A percentile compares a stretch with the other conserved stretches of the same genome.
Evolutionary conservation across 1,140 invertebrate genomes (phyloP).

Genomic region (Drosophila gunungcola): DNA sequence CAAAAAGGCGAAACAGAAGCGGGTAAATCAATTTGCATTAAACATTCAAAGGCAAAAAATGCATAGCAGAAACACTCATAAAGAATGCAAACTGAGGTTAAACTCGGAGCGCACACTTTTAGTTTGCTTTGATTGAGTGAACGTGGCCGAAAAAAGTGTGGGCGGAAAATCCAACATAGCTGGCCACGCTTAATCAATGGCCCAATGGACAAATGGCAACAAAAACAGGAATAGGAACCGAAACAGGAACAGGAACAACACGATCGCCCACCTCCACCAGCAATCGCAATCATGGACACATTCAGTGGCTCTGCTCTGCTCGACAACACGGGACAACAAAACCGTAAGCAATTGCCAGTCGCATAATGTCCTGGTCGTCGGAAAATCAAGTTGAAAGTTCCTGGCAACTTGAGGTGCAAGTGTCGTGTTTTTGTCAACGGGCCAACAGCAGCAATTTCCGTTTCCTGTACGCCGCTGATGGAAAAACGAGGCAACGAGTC

Average conservation of each 20-base stretch:
- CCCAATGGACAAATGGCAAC: constrained; percentile 66
- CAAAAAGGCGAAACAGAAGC: constrained; percentile 21
- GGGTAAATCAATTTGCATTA: constrained; percentile 70
- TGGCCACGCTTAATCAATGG: constrained; percentile 79
- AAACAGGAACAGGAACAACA: constrained; percentile 27
- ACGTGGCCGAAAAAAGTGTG: constrained; percentile 18
- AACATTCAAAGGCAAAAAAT: constrained; percentile 46
- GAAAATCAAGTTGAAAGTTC: constrained; percentile 80
- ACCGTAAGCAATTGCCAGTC: constrained; percentile 73
- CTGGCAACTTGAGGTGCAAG: constrained; percentile 79
- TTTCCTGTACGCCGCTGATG: constrained; percentile 76
- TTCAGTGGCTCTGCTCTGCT: constrained; percentile 45
- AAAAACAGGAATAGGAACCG: constrained; percentile 1
- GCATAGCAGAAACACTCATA: constrained; percentile 40
- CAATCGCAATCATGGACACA: constrained; percentile 70
- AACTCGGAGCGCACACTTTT: constrained; percentile 58
- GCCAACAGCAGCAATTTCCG: constrained; percentile 81
- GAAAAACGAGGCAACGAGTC: constrained; percentile 56
- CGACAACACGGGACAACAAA: constrained; percentile 40
- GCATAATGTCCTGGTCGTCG: constrained; percentile 58
- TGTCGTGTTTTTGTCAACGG: constrained; percentile 82
- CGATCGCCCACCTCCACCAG: constrained; percentile 32
- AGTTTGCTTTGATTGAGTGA: constrained; percentile 63
- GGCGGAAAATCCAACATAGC: constrained; percentile 5
- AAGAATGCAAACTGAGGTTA: constrained; percentile 66